A percentile compares a stretch with the other conserved stretches of the same genome.
Evolutionary conservation across 2,797 vertebrate species (phyloP).

Genomic region (Miichthys miiuy): DNA sequence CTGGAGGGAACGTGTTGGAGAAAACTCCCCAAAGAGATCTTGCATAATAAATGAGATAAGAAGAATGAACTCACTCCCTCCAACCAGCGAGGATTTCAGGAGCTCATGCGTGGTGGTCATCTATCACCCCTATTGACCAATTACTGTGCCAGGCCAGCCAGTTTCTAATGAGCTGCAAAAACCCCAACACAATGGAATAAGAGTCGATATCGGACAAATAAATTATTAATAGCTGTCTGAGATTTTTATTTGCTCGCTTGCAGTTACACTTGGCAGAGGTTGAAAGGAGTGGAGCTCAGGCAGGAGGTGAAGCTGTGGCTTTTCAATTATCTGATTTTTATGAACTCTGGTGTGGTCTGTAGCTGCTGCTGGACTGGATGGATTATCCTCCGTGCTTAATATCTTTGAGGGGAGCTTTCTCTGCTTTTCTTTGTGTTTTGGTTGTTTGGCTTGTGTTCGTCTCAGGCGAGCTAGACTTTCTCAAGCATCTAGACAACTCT

Average conservation of each 20-base stretch:
- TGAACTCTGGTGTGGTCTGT: slow-evolving; percentile 62
- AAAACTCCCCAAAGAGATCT: slow-evolving; percentile 33
- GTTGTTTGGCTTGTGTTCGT: slow-evolving; percentile 12
- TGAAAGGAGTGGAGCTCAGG: slow-evolving; percentile 50
- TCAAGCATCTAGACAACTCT: neutral
- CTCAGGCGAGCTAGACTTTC: neutral
- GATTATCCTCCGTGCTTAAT: slow-evolving; percentile 56
- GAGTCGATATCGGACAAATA: slow-evolving; percentile 72
- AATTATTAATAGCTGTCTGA: slow-evolving; percentile 80
- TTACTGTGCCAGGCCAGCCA: slow-evolving; percentile 56
- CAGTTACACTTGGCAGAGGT: slow-evolving; percentile 59
- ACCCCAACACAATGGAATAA: slow-evolving; percentile 65
- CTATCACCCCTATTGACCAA: slow-evolving; percentile 74
- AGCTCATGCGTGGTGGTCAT: slow-evolving; percentile 69
- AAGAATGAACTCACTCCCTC: slow-evolving; percentile 44
- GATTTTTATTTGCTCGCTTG: slow-evolving; percentile 82
- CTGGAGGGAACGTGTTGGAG: neutral
- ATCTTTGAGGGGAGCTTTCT: slow-evolving; percentile 28
- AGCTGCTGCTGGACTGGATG: slow-evolving; percentile 45
- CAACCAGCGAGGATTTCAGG: slow-evolving; percentile 40
- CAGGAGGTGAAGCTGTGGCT: slow-evolving; percentile 51
- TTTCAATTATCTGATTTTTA: slow-evolving; percentile 74
- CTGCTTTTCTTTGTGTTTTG: slow-evolving; percentile 33
- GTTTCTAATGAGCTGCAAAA: slow-evolving; percentile 74
- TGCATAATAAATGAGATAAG: slow-evolving; percentile 38